phyloP scores from a whole-genome alignment of 37 sponge, comb jelly and placozoan genomes.

The Ephydatia muelleri region DNA sequence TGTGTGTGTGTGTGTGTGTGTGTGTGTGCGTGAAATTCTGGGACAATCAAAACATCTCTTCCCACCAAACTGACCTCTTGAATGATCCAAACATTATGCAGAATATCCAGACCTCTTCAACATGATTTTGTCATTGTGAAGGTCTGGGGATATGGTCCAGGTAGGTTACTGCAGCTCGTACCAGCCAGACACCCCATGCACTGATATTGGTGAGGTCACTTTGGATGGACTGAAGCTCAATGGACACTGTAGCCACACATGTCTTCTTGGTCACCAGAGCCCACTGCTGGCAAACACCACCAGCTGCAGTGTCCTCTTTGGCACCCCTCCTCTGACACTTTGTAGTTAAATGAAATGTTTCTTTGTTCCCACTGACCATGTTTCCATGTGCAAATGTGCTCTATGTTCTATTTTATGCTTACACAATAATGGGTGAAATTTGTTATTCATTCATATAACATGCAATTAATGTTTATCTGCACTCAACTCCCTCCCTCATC shows the following conservation, averaged over 20 bases:
- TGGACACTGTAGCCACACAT: too few relatives aligned
- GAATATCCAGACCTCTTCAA: constrained; percentile 82
- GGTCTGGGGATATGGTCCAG: too few relatives aligned
- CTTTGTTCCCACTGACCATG: too few relatives aligned
- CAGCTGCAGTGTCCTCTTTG: constrained; percentile 36
- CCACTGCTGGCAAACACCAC: constrained; percentile 32
- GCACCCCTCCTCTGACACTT: neutral
- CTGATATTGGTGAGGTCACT: too few relatives aligned
- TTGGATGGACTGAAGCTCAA: too few relatives aligned
- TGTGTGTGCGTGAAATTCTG: neutral
- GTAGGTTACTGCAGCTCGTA: neutral
- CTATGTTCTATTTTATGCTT: too few relatives aligned
- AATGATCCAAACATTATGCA: constrained; percentile 94
- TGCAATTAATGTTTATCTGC: too few relatives aligned
- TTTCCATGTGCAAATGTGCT: too few relatives aligned
- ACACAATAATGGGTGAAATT: too few relatives aligned
- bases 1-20: neutral
- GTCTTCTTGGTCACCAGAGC: too few relatives aligned
- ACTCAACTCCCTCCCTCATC: too few relatives aligned
- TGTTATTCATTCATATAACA: too few relatives aligned
- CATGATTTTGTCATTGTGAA: constrained; percentile 94
- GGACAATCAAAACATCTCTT: neutral
- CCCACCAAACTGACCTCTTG: constrained; percentile 47
- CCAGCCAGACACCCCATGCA: constrained; percentile 10
- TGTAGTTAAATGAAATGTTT: constrained; percentile 62